A percentile compares a stretch with the other conserved stretches of the same genome.
phyloP scores from a whole-genome alignment of 2,113 vertebrate species.

The Trichechus manatus region DNA sequence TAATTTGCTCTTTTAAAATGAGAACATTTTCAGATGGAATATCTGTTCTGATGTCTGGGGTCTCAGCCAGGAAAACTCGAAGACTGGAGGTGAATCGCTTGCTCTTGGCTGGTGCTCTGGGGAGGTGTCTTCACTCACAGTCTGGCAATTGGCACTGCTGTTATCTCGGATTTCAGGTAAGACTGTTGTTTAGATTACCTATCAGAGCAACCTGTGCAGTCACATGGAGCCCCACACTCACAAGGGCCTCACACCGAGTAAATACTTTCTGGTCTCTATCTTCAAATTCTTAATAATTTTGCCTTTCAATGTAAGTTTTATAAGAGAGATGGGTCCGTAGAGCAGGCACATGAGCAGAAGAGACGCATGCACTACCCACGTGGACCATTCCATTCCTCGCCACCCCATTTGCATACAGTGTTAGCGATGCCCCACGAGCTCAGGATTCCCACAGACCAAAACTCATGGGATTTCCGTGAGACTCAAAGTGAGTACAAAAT shows the following conservation, averaged over 20 bases:
- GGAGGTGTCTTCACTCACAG: background rate
- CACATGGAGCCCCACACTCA: too few species aligned
- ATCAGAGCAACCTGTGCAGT: too few species aligned
- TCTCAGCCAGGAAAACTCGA: background rate
- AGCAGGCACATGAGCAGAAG: background rate
- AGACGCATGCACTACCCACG: accelerated
- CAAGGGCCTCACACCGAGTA: background rate
- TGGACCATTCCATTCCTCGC: background rate
- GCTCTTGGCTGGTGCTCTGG: background rate
- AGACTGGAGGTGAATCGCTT: background rate
- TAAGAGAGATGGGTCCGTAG: too few species aligned
- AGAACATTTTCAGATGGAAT: background rate
- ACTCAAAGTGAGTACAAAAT: background rate
- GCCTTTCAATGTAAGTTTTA: background rate
- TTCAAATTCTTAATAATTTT: background rate
- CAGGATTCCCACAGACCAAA: accelerated
- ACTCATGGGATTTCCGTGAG: background rate
- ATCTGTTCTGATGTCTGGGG: background rate
- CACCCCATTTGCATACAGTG: background rate
- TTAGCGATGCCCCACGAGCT: background rate
- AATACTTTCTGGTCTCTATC: background rate
- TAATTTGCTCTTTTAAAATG: background rate
- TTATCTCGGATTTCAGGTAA: background rate
- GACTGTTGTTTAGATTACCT: background rate
- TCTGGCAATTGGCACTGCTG: accelerated